phyloP scores from a whole-genome alignment of 1,140 invertebrate genomes.

The Drosophila mojavensis region DNA sequence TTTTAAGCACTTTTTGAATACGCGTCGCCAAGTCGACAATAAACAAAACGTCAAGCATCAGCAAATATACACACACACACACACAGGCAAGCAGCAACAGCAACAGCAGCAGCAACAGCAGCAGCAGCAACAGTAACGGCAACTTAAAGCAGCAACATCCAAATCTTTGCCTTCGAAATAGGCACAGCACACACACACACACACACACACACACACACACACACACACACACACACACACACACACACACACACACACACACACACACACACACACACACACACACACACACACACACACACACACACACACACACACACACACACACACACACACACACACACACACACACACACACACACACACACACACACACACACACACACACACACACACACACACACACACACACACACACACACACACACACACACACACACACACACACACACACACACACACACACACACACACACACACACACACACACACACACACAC shows the following conservation, averaged over 20 bases:
- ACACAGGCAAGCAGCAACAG: not conserved
- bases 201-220: too few species aligned
- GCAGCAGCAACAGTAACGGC: slow-evolving; percentile 15
- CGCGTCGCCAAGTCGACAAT: slow-evolving; percentile 44
- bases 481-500: too few species aligned
- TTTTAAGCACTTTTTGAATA: slow-evolving; percentile 57
- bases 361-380: not conserved
- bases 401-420: not conserved
- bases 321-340: not conserved
- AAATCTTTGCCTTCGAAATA: too few species aligned
- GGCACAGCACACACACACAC: too few species aligned
- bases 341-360: not conserved
- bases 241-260: not conserved
- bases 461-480: too few species aligned
- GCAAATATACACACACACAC: slow-evolving; percentile 47
- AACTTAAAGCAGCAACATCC: slow-evolving; percentile 5
- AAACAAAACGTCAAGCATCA: slow-evolving; percentile 65
- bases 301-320: not conserved
- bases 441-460: not conserved
- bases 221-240: too few species aligned
- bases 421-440: not conserved
- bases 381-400: not conserved
- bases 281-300: not conserved
- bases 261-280: not conserved
- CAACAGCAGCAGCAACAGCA: slow-evolving; percentile 30